Base-by-base conservation (phyloP, 1,140 invertebrate genomes). In the Panagrolaimus sp. region DNA sequence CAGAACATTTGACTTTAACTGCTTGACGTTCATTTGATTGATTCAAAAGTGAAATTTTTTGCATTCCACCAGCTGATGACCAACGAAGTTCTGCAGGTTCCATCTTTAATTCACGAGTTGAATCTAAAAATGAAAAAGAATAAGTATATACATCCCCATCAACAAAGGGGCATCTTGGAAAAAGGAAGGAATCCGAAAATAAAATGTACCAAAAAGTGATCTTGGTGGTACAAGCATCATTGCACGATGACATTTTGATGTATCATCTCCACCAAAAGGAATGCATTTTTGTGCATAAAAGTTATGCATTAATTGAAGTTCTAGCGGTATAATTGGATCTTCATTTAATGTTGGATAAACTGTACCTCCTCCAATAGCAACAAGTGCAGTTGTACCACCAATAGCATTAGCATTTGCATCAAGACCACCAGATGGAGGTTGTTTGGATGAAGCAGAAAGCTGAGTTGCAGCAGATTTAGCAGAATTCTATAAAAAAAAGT, bases 1-100 rank as follows among this genome's bases (percentile, higher is more conserved):
- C 69, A n/a, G 51, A 62, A n/a, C 69, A 70, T 43, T 71, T 70
- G 69, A 71, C 45, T 38, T 69, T 70, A 7, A 69, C 23, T 14
- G 69, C 69, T 27, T 43, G 31, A 43, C 69, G 51, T 31, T 70
- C 25, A 9, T 42, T 25, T 16, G 68, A 45, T 48, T 38, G 66
- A 38, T 70, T 70, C 14, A 27, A n/a, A 20, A 70, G 25, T 9
- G 16, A 20, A 27, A 70, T 42, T 11, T 38, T 38, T 31, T 57
- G 42, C 38, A 62, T 42, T 16, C 69, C 69, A 48, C 69, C 69
- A 44, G 68, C 27, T 0, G 14, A 23, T 13, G 27, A 25, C 23
- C 27, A 69, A 20, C 68, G 65, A 11, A 69, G 38, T 42, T 68
- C 27, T 1, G 25, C 27, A 9, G 68, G 68, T n/a, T 48, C 65